Percentiles rank a stretch among this genome's conserved stretches.
Evolutionary conservation across 1,140 invertebrate species (phyloP).

Genomic region (Drosophila biarmipes): DNA sequence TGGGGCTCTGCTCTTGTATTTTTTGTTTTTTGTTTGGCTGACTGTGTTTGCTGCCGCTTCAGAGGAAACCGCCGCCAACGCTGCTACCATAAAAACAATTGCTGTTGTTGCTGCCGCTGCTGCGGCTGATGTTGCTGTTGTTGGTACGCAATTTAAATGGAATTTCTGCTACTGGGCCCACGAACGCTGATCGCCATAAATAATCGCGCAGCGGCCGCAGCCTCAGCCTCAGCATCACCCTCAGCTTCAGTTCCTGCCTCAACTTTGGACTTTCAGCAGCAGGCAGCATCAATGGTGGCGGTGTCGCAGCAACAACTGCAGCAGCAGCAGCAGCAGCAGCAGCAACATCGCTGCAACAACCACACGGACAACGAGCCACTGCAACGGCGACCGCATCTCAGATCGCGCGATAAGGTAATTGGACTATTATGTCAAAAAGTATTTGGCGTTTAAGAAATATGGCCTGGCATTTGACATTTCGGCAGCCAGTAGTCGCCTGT

Average conservation of each 20-base stretch:
- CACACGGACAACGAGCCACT: constrained; percentile 43
- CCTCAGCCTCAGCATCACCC: constrained; percentile 23
- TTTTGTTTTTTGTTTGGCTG: constrained; percentile 22
- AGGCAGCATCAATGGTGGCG: constrained; percentile 68
- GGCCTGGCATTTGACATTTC: constrained; percentile 84
- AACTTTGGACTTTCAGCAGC: constrained; percentile 10
- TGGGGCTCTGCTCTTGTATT: constrained; percentile 23
- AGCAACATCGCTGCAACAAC: constrained; percentile 36
- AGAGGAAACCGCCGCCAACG: constrained; percentile 75
- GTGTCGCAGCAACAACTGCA: constrained; percentile 32
- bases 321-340: constrained; percentile 9
- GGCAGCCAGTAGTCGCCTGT: constrained; percentile 61
- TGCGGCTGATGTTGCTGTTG: constrained; percentile 36
- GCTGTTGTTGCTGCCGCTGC: constrained; percentile 54
- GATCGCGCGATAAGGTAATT: constrained; percentile 85
- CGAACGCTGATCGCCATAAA: constrained; percentile 77
- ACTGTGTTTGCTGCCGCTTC: constrained; percentile 52
- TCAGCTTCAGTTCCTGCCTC: constrained; percentile 17
- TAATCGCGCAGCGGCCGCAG: constrained; percentile 66
- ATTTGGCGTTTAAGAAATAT: constrained; percentile 85
- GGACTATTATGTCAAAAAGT: constrained; percentile 85
- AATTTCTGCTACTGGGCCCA: constrained; percentile 77
- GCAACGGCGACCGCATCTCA: constrained; percentile 75
- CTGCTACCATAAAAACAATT: constrained; percentile 73
- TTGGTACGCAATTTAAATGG: constrained; percentile 81